A percentile compares a stretch with the other conserved stretches of the same genome.
Conservation (phyloP, 2,888 invertebrate species). For the Petrolisthes manimaculis region DNA sequence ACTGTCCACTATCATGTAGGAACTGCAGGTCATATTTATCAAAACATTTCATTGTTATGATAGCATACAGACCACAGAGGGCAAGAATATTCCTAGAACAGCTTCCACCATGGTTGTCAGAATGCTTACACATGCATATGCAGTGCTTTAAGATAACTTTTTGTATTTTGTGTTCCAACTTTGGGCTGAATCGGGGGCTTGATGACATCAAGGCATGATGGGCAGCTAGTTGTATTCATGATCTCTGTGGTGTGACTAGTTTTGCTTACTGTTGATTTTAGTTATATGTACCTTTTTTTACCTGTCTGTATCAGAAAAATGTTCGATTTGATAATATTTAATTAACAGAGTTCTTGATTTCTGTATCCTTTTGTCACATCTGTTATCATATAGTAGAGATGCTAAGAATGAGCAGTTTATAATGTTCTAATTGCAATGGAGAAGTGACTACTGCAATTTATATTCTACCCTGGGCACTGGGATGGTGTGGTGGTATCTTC, state of each 20-base stretch:
- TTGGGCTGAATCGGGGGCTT: too few relatives aligned
- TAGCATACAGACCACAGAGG: slow-evolving; percentile 4
- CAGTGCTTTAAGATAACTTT: too few relatives aligned
- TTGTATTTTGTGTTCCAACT: too few relatives aligned
- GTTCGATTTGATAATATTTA: slow-evolving; percentile 47
- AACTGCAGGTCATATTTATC: slow-evolving; percentile 12
- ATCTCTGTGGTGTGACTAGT: slow-evolving; percentile 8
- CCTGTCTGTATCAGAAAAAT: slow-evolving; percentile 30
- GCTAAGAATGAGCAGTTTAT: background rate
- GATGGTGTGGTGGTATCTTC: too few relatives aligned
- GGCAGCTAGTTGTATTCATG: background rate
- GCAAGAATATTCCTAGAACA: too few relatives aligned
- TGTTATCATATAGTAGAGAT: background rate
- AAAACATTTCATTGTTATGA: slow-evolving; percentile 7
- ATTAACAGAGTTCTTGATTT: background rate
- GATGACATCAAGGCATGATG: background rate
- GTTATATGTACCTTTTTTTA: slow-evolving; percentile 35
- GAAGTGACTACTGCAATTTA: too few relatives aligned
- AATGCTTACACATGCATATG: too few relatives aligned
- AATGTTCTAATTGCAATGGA: too few relatives aligned
- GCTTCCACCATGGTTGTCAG: too few relatives aligned
- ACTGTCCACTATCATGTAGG: slow-evolving; percentile 7
- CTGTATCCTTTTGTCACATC: background rate
- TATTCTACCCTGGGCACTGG: too few relatives aligned
- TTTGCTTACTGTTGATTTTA: slow-evolving; percentile 36